phyloP scores from a whole-genome alignment of 2,888 invertebrate genomes.

The Agapostemon virescens region DNA sequence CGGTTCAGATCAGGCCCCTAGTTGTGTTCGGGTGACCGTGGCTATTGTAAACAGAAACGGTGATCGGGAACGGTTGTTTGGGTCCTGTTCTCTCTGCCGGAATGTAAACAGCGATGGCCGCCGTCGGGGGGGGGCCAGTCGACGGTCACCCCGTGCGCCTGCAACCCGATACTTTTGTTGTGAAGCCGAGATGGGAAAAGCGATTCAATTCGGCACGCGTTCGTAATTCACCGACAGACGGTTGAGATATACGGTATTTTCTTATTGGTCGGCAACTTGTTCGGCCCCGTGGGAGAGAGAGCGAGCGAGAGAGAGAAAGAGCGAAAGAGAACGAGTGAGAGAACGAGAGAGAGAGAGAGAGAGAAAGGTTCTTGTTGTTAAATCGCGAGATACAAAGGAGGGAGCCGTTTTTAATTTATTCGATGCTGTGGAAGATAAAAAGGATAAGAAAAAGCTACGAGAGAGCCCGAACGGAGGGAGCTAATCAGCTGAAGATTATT shows the following conservation, averaged over 20 bases:
- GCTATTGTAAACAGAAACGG: not conserved
- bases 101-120: not conserved
- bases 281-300: conserved; percentile 26
- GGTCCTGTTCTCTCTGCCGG: not conserved
- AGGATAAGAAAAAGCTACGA: not conserved
- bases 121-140: not conserved
- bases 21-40: not conserved
- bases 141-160: conserved; percentile 8
- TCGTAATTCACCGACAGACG: conserved; percentile 36
- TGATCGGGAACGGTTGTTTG: not conserved
- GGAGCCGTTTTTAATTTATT: conserved; percentile 58
- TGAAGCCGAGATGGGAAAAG: conserved; percentile 8
- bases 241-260: conserved; percentile 48
- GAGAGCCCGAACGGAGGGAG: conserved; percentile 39
- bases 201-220: not conserved
- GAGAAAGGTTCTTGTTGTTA: conserved; percentile 41
- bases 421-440: conserved; percentile 44
- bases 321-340: conserved; percentile 8
- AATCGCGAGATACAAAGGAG: conserved; percentile 23
- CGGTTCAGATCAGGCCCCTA: not conserved
- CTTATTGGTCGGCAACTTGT: conserved; percentile 46
- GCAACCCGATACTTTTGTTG: conserved; percentile 13
- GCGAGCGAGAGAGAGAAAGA: not conserved
- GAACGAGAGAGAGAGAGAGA: conserved; percentile 10
- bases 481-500: conserved; percentile 59